Conservation (phyloP, 2,113 vertebrate genomes). For the Aldabrachelys gigantea region DNA sequence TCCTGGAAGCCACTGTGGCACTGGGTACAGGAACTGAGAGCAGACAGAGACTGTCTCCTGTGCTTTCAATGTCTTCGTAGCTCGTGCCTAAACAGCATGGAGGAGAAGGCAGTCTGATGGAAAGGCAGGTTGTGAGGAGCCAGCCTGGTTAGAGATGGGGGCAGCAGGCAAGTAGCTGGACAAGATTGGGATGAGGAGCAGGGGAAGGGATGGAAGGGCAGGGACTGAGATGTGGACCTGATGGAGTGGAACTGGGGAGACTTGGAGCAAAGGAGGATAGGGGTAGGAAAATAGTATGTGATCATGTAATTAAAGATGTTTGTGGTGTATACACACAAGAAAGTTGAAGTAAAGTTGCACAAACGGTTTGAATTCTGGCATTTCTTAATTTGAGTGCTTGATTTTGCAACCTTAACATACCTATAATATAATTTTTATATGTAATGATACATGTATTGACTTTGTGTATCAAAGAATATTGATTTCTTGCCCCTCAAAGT, state of each 20-base stretch:
- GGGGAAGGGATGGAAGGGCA: fast-evolving
- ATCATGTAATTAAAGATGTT: background rate
- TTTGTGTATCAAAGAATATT: background rate
- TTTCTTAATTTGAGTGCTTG: background rate
- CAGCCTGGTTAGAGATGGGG: background rate
- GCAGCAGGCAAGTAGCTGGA: background rate
- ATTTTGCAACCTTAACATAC: background rate
- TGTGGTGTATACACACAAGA: background rate
- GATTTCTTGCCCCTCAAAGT: background rate
- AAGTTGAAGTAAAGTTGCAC: background rate
- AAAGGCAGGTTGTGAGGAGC: background rate
- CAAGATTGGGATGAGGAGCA: background rate
- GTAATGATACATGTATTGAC: background rate
- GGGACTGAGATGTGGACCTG: background rate
- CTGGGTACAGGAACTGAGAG: background rate
- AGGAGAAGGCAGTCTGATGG: background rate
- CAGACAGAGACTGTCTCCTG: background rate
- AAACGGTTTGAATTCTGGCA: background rate
- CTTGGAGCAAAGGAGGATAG: background rate
- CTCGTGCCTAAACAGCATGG: background rate
- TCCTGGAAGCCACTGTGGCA: background rate
- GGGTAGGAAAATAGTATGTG: background rate
- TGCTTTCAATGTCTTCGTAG: background rate
- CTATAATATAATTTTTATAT: background rate
- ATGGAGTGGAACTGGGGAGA: background rate